Percentiles rank a stretch among this genome's conserved stretches.
Conservation (phyloP, 1,140 invertebrate genomes). For the Sarcophaga peregrina region DNA sequence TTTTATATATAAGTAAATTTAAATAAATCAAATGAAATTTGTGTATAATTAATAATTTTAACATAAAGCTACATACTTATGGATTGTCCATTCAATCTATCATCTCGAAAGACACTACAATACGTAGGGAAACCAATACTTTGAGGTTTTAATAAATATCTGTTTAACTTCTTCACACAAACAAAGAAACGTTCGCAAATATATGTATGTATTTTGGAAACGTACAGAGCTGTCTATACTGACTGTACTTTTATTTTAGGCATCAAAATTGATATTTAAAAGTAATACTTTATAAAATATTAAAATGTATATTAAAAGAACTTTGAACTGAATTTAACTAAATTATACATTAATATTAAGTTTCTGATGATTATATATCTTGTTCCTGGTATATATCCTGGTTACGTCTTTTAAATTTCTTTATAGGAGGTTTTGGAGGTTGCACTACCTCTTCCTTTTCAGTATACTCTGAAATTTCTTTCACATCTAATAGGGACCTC, state of each 20-base stretch:
- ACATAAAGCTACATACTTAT: no score
- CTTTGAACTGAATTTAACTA: neutral
- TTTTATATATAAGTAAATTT: constrained; percentile 22
- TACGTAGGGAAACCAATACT: no score
- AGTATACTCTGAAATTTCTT: neutral
- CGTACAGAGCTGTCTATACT: no score
- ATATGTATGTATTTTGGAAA: no score
- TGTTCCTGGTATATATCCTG: constrained; percentile 63
- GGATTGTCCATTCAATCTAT: no score
- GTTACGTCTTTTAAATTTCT: constrained; percentile 69
- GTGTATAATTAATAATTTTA: no score
- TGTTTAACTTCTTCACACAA: no score
- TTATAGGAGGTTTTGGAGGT: constrained; percentile 50
- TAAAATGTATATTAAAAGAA: neutral
- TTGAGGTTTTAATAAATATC: no score
- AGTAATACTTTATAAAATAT: neutral
- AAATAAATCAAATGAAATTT: no score
- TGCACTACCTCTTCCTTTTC: neutral
- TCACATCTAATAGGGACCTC: neutral
- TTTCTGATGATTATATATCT: constrained; percentile 47
- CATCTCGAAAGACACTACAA: no score
- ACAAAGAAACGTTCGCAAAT: no score
- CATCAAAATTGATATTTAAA: neutral
- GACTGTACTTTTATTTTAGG: no score
- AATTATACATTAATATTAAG: neutral